These are phyloP conservation scores for Rana temporaria DNA, from an alignment of 2,113 vertebrate species.

Conservation along the genomic window DNA sequence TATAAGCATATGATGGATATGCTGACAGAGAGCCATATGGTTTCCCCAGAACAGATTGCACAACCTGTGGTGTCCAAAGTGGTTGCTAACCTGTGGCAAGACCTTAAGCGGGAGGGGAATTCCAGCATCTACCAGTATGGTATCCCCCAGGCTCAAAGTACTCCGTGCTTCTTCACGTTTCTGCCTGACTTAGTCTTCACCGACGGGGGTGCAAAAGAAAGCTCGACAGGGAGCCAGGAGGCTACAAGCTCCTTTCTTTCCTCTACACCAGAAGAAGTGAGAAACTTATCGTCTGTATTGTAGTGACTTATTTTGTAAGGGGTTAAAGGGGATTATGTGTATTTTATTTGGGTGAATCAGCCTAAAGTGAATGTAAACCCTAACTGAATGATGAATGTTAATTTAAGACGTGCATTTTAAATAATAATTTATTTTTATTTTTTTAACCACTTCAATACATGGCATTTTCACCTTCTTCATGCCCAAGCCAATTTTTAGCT, in stretches of 20 bases:
- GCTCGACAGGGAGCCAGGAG: slow-evolving; percentile 72
- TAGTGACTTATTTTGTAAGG: no score
- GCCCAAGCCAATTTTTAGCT: no score
- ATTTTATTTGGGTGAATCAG: no score
- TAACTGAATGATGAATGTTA: no score
- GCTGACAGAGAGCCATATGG: slow-evolving; percentile 68
- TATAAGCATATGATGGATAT: slow-evolving; percentile 81
- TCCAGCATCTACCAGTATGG: slow-evolving; percentile 67
- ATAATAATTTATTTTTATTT: no score
- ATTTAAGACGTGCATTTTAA: no score
- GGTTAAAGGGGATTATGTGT: no score
- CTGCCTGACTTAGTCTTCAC: slow-evolving; percentile 48
- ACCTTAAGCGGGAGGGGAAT: slow-evolving; percentile 73
- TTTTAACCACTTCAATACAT: no score
- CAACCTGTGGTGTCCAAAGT: slow-evolving; percentile 79
- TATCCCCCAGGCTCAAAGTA: slow-evolving; percentile 62
- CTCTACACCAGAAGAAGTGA: slow-evolving; percentile 78
- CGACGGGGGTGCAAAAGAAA: slow-evolving; percentile 66
- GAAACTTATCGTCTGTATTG: slow-evolving; percentile 1
- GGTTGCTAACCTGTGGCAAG: slow-evolving; percentile 82
- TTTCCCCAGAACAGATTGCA: slow-evolving; percentile 68
- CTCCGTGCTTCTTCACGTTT: slow-evolving; percentile 51
- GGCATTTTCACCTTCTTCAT: no score
- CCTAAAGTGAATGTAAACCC: no score
- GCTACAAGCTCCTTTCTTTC: slow-evolving; percentile 69